Evolutionary conservation across 2,888 invertebrate genomes (phyloP).

Genomic region (Piscicola geometra): DNA sequence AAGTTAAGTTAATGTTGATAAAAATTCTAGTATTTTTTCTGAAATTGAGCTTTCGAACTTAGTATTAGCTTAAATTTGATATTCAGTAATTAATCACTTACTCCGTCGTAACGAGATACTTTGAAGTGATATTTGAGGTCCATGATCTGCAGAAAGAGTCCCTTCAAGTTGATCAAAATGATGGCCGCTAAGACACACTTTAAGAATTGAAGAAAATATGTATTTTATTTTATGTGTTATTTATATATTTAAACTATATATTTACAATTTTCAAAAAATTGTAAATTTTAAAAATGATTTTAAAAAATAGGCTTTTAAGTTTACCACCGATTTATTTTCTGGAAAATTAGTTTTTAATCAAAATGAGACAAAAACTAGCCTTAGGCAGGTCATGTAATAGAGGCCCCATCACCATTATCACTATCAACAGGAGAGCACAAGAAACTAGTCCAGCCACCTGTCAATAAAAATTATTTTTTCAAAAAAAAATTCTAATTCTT

Average conservation of each 20-base stretch:
- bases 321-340: neutral
- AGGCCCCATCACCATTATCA: slow-evolving; percentile 80
- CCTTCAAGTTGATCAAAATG: slow-evolving; percentile 54
- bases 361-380: too few species aligned
- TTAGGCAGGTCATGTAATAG: slow-evolving; percentile 1
- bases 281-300: neutral
- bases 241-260: too few species aligned
- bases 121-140: slow-evolving; percentile 51
- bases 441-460: slow-evolving; percentile 61
- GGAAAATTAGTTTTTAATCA: too few species aligned
- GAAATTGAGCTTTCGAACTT: too few species aligned
- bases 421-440: slow-evolving; percentile 68
- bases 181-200: slow-evolving; percentile 55
- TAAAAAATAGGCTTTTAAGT: neutral
- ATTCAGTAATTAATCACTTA: too few species aligned
- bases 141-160: slow-evolving; percentile 54
- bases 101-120: slow-evolving; percentile 54
- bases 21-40: too few species aligned
- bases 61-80: too few species aligned
- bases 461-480: neutral
- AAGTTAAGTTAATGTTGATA: too few species aligned
- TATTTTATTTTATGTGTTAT: too few species aligned
- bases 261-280: neutral
- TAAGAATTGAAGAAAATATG: too few species aligned
- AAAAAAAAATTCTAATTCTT: neutral